These are phyloP conservation scores for Antitype chi DNA, from an alignment of 2,888 invertebrate species.

Conservation along the genomic window DNA sequence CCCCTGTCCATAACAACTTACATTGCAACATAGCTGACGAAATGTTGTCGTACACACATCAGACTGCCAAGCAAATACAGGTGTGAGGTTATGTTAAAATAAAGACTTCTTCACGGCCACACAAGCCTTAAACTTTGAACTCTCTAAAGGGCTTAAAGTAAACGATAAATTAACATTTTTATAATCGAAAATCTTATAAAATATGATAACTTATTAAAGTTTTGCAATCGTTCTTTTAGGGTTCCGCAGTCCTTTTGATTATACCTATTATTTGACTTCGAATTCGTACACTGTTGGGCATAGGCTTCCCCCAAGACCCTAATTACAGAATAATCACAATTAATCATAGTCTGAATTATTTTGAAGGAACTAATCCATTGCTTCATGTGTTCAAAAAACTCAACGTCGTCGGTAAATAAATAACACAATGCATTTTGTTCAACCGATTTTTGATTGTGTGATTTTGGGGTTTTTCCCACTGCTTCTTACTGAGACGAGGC, in stretches of 20 bases:
- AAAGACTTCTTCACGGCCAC: constrained; percentile 1
- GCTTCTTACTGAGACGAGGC: no score
- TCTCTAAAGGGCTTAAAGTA: not conserved
- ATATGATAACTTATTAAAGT: not conserved
- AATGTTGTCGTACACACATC: not conserved
- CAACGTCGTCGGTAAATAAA: no score
- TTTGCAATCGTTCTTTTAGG: not conserved
- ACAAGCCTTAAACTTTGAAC: constrained; percentile 26
- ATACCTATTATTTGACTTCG: no score
- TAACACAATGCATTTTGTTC: no score
- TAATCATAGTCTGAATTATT: no score
- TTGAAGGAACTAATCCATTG: no score
- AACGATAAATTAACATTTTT: constrained; percentile 2
- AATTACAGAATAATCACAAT: no score
- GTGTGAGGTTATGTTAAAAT: not conserved
- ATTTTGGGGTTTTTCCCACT: no score
- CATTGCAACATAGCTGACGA: not conserved
- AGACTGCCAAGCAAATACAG: not conserved
- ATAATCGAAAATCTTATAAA: not conserved
- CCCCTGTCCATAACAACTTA: not conserved
- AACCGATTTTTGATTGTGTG: no score
- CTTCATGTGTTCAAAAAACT: no score
- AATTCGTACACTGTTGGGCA: no score
- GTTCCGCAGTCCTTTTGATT: not conserved
- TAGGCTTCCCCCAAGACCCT: no score